Evolutionary conservation across 1,140 invertebrate genomes (phyloP), one percentile per base, ranked within the genome.

Genomic region (Cephus cinctus): DNA sequence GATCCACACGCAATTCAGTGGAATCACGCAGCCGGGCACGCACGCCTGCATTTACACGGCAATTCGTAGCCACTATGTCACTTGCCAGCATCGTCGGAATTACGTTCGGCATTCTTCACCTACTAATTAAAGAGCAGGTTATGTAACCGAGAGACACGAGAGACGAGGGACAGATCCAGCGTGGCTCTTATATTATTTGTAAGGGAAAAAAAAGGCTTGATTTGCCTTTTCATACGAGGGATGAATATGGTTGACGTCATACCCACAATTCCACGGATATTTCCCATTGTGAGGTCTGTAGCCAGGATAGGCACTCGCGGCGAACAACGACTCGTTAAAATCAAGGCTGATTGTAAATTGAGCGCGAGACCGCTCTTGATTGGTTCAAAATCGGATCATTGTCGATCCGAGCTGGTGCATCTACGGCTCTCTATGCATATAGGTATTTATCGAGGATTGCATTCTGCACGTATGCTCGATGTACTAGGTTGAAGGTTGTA

Each of bases 301-400:
- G n/a, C n/a, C n/a, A n/a, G n/a, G n/a, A n/a, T n/a, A n/a, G n/a
- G n/a, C n/a, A n/a, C n/a, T n/a, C n/a, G n/a, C 6, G 25, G 25
- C 25, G 25, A n/a, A 27, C n/a, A 27, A 27, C 25, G 25, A 27
- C 25, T 27, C 25, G 58, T 43, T 53, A 55, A 64, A 65, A 66
- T 70, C 55, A 54, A 21, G 54, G 39, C 64, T 65, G 69, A 69
- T 67, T 71, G 71, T 72, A 74, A 75, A 75, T 75, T 75, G 68
- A 74, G 71, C 63, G 63, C 70, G 61, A 72, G 73, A 70, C 71
- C 69, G 54, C 60, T 60, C 63, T 66, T 72, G 71, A 75, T 74
- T 75, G 71, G 67, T 74, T 75, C 71, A 66, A 73, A 75, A 73
- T 75, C 66, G 63, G 70, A 75, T 75, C 70, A 73, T 64, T 50